These are phyloP conservation scores for Bufo bufo DNA, from an alignment of 2,113 vertebrate species.

Conservation along the genomic window DNA sequence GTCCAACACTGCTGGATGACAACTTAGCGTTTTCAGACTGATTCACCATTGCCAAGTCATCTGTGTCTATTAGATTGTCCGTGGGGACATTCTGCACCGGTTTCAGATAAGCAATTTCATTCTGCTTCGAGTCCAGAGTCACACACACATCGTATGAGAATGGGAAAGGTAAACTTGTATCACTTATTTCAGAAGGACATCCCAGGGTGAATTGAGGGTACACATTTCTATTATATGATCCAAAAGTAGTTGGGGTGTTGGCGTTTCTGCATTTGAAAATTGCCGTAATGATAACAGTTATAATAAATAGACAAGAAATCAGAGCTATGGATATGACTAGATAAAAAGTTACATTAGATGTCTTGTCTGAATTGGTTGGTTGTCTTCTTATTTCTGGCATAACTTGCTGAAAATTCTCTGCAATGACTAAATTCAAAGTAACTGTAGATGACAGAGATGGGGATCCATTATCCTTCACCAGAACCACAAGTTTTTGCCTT, in stretches of 20 bases:
- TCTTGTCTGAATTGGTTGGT: neutral
- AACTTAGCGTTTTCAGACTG: neutral
- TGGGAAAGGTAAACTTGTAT: constrained; percentile 44
- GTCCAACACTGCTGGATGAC: constrained; percentile 53
- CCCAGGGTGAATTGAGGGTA: constrained; percentile 30
- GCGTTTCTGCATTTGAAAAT: neutral
- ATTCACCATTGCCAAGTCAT: neutral
- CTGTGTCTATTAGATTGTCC: constrained; percentile 10
- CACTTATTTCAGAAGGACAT: constrained; percentile 26
- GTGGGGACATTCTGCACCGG: constrained; percentile 1
- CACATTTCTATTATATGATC: constrained; percentile 54
- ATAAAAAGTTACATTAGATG: constrained; percentile 54
- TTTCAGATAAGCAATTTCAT: constrained; percentile 46
- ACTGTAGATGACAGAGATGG: constrained; percentile 63
- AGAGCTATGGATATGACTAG: constrained; percentile 53
- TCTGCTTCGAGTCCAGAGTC: constrained; percentile 41
- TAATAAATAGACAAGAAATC: constrained; percentile 54
- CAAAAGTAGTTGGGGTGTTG: constrained; percentile 2
- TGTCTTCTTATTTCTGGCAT: constrained; percentile 31
- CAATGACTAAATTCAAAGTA: constrained; percentile 58
- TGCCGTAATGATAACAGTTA: constrained; percentile 44
- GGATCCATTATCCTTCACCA: constrained; percentile 62
- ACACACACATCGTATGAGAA: constrained; percentile 48
- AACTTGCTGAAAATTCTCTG: constrained; percentile 64
- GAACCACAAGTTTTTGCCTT: constrained; percentile 63